Base-by-base conservation (phyloP, 2,113 vertebrate species). In the Bufo gargarizans region DNA sequence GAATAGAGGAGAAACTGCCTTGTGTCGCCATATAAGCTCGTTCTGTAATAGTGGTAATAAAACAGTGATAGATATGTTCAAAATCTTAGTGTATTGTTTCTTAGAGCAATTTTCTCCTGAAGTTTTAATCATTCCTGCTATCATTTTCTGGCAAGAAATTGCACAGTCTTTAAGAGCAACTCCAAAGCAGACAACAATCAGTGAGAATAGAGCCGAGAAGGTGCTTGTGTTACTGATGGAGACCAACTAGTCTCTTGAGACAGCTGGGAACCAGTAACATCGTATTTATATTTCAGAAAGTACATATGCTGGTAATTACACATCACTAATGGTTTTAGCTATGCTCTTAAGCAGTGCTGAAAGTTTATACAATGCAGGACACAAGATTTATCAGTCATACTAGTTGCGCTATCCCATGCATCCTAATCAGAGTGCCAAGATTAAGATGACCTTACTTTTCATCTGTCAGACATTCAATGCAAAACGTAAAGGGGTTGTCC, bases 171-270 rank as follows among this genome's bases (percentile, higher is more conserved):
- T 63, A 74, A 85, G 71, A 76, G 71, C 55, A 58, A 45, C 71
- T 86, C 56, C 56, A 49, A 77, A 61, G 55, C 71, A 86, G 63
- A 77, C 72, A 61, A 86, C 61, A 86, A 86, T 86, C 84, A 86
- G 71, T 13, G 22, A 61, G 56, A 61, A 61, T n/a, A 55, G 58
- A 45, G 71, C 17, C 49, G 71, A 86, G 84, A 56, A 77, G 84
- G 71, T 86, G 69, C 84, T 86, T 86, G 53, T 61, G 71, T 63
- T n/a, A 7, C 43, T 77, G 84, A 86, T 77, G 45, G 43, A 86
- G 61, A 43, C 2, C 84, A 86, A 53, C 84, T 77, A 47, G 56
- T 77, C 84, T 86, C 84, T 47, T 1, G 71, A 86, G 71, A 61
- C 14, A 61, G 33, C 71, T 77, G 49, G 33, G 71, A 59, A 77